Percentiles rank a stretch among this genome's conserved stretches.
These are phyloP conservation scores for Thunnus maccoyii DNA, from an alignment of 2,113 vertebrate genomes.

Conservation along the genomic window DNA sequence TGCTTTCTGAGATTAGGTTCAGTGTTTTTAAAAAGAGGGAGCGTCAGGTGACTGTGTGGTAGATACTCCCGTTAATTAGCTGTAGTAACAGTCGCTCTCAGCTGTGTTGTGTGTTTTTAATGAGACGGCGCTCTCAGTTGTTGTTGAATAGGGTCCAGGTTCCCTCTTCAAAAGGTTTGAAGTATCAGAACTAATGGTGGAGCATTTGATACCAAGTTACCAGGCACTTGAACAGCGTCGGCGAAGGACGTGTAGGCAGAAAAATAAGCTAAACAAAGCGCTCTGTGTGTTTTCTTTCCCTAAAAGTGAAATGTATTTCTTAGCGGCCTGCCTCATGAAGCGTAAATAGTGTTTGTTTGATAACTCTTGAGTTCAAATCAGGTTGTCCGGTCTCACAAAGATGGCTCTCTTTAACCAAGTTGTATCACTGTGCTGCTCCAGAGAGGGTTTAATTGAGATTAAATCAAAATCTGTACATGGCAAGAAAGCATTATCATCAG, in stretches of 20 bases:
- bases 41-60: constrained; percentile 42
- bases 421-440: neutral
- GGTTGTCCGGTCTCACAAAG: constrained; percentile 39
- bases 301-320: neutral
- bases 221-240: constrained; percentile 32
- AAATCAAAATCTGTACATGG: neutral
- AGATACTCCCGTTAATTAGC: constrained; percentile 58
- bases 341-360: neutral
- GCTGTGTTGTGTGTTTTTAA: constrained; percentile 39
- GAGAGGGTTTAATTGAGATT: neutral
- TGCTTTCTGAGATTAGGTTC: constrained; percentile 54
- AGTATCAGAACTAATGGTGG: constrained; percentile 21
- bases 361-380: neutral
- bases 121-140: constrained; percentile 16
- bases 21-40: constrained; percentile 32
- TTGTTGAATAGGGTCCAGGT: constrained; percentile 25
- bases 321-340: constrained; percentile 36
- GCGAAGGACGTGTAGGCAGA: constrained; percentile 18
- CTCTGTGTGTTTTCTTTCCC: constrained; percentile 6
- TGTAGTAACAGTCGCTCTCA: constrained; percentile 48
- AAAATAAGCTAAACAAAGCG: constrained; percentile 36
- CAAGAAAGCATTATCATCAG: too few species aligned
- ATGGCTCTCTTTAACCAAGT: constrained; percentile 17
- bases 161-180: constrained; percentile 41
- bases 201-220: constrained; percentile 38